Conservation (phyloP, 2,797 vertebrate species). For the Pantherophis alleghaniensis region DNA sequence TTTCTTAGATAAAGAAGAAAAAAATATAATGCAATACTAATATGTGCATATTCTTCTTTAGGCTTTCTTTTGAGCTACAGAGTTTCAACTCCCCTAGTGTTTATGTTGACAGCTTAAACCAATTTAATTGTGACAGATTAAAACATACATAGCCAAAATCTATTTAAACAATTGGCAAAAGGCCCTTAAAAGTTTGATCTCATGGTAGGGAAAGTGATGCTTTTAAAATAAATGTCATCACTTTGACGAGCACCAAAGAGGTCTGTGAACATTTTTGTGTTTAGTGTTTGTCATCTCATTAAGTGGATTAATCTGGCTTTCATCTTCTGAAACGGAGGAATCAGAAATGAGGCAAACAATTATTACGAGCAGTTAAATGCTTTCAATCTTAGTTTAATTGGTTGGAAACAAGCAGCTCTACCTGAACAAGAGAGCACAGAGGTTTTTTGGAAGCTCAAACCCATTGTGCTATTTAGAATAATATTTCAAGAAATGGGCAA, state of each 20-base stretch:
- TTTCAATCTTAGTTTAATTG: constrained; percentile 5
- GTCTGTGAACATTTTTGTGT: background rate
- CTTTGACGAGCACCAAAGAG: background rate
- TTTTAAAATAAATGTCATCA: background rate
- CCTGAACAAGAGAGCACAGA: background rate
- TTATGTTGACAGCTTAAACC: background rate
- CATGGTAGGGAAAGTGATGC: background rate
- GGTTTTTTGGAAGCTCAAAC: constrained; percentile 36
- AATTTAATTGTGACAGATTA: background rate
- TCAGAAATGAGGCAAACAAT: background rate
- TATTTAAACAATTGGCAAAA: background rate
- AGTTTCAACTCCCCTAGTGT: background rate
- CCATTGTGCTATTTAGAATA: constrained; percentile 37
- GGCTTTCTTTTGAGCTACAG: background rate
- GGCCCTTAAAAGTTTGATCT: background rate
- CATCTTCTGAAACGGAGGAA: background rate
- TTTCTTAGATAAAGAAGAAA: background rate
- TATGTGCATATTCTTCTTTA: background rate
- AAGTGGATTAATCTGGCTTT: constrained; percentile 26
- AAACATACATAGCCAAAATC: background rate
- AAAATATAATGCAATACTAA: background rate
- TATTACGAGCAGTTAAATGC: constrained; percentile 33
- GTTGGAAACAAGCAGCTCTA: accelerated
- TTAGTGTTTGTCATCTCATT: background rate
- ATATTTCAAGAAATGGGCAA: constrained; percentile 50